Percentiles rank a stretch among this genome's conserved stretches.
Conservation (phyloP, 2,888 invertebrate genomes). For the Xanthostigma xanthostigma region DNA sequence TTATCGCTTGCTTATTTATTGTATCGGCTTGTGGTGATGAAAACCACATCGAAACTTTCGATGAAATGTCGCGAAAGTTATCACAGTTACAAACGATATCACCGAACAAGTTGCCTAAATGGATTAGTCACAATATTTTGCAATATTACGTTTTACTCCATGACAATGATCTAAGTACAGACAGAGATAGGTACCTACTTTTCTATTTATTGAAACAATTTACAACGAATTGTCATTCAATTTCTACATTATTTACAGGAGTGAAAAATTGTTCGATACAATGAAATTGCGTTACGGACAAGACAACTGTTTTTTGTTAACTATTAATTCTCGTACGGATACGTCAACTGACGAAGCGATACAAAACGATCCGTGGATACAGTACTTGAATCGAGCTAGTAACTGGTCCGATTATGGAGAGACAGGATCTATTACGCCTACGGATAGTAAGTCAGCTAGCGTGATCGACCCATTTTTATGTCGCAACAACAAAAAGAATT, state of each 20-base stretch:
- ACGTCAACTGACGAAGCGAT: slow-evolving; percentile 35
- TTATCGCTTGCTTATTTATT: slow-evolving; percentile 60
- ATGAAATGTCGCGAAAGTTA: slow-evolving; percentile 63
- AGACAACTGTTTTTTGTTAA: slow-evolving; percentile 74
- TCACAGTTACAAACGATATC: slow-evolving; percentile 61
- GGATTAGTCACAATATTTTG: slow-evolving; percentile 66
- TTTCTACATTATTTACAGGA: slow-evolving; percentile 37
- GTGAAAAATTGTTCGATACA: slow-evolving; percentile 66
- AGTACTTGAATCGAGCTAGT: slow-evolving; percentile 46
- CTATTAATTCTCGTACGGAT: slow-evolving; percentile 69
- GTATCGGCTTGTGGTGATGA: slow-evolving; percentile 57
- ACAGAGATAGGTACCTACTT: slow-evolving; percentile 45
- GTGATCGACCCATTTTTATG: not conserved
- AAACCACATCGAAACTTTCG: slow-evolving; percentile 69
- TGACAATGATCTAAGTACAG: slow-evolving; percentile 59
- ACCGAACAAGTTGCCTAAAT: slow-evolving; percentile 67
- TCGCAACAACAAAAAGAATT: not conserved
- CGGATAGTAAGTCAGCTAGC: slow-evolving; percentile 22
- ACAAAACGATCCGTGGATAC: slow-evolving; percentile 74
- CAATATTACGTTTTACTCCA: slow-evolving; percentile 83
- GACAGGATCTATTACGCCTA: slow-evolving; percentile 30
- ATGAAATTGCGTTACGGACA: slow-evolving; percentile 79
- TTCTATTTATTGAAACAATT: no score
- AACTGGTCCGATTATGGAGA: slow-evolving; percentile 18
- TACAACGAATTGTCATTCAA: no score